These are phyloP conservation scores for Rhagoletis pomonella DNA, from an alignment of 1,140 invertebrate genomes.

Conservation along the genomic window DNA sequence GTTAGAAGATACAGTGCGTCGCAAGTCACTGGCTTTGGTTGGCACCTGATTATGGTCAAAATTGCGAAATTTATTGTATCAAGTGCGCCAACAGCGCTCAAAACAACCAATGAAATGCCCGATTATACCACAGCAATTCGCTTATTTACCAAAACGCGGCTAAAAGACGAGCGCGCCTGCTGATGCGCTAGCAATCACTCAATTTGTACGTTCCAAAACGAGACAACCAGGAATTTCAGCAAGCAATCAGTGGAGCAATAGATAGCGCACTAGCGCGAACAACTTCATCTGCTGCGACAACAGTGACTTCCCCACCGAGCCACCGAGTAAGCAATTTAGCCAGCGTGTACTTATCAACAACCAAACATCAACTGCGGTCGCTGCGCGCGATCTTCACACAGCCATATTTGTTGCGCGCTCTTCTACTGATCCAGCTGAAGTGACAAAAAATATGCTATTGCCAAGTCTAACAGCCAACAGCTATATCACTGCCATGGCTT, in stretches of 20 bases:
- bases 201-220: slow-evolving; percentile 44
- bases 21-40: neutral
- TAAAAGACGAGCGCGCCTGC: neutral
- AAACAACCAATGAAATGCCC: neutral
- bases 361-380: neutral
- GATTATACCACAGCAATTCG: neutral
- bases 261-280: neutral
- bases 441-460: slow-evolving; percentile 35
- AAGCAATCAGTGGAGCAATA: neutral
- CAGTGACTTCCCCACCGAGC: neutral
- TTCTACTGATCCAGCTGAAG: slow-evolving; percentile 18
- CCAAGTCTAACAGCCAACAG: slow-evolving; percentile 17
- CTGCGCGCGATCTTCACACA: neutral
- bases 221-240: slow-evolving; percentile 37
- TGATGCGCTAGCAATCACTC: slow-evolving; percentile 14
- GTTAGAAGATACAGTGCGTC: neutral
- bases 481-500: neutral
- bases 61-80: neutral
- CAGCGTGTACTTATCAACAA: neutral
- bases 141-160: neutral
- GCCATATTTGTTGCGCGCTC: neutral
- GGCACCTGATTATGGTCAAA: slow-evolving; percentile 10
- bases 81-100: neutral
- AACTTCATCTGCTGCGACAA: slow-evolving; percentile 15
- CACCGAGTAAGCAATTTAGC: neutral